Percentiles rank a stretch among this genome's conserved stretches.
phyloP scores from a whole-genome alignment of 1,140 invertebrate genomes.

The Chrysopa pallens region DNA sequence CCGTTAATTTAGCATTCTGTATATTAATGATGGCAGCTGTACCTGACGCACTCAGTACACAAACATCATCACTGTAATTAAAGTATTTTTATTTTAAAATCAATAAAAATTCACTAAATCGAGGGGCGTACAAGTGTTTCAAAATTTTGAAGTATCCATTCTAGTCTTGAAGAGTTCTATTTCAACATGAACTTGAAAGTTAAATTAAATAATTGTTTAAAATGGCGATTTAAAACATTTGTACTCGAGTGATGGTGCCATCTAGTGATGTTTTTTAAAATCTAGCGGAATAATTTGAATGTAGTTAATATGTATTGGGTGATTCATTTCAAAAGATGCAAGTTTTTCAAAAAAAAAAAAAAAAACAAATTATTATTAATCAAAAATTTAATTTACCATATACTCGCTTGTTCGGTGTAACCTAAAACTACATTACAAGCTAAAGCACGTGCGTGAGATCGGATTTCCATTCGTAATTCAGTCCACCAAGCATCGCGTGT shows the following conservation, averaged over 20 bases:
- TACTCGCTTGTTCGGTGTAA: conserved; percentile 76
- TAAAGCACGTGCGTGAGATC: conserved; percentile 76
- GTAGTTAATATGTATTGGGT: too few relatives aligned
- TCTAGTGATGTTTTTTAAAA: neutral
- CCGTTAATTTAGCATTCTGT: conserved; percentile 20
- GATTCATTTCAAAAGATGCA: conserved; percentile 8
- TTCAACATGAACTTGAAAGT: too few relatives aligned
- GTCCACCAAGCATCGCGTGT: conserved; percentile 81
- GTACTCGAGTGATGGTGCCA: neutral
- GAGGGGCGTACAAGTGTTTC: too few relatives aligned
- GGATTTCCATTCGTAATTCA: conserved; percentile 82
- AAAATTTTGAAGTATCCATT: too few relatives aligned
- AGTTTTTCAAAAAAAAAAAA: too few relatives aligned
- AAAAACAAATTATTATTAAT: neutral
- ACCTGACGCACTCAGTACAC: conserved; percentile 79
- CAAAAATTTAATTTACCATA: conserved; percentile 51
- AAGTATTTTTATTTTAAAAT: too few relatives aligned
- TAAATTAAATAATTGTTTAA: too few relatives aligned
- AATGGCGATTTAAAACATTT: too few relatives aligned
- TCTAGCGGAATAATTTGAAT: too few relatives aligned
- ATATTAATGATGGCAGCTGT: conserved; percentile 76
- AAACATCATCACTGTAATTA: conserved; percentile 72
- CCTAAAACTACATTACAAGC: conserved; percentile 88
- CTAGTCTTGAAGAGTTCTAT: too few relatives aligned
- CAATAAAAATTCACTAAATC: too few relatives aligned